These are phyloP conservation scores for Microplitis mediator DNA, from an alignment of 1,140 invertebrate species.

Conservation along the genomic window DNA sequence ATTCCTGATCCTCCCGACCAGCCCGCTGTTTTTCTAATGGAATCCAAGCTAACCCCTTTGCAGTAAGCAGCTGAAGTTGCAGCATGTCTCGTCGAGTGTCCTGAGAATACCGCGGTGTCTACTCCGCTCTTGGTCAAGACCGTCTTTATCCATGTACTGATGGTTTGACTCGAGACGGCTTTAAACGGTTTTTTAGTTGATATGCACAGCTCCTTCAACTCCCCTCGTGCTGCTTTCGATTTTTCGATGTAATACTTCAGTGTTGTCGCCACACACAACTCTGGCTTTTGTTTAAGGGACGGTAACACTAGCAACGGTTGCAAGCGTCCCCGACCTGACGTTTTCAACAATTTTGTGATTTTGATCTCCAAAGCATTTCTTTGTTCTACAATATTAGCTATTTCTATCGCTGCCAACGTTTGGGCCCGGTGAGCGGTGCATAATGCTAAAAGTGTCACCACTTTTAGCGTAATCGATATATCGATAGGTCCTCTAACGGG, in stretches of 20 bases:
- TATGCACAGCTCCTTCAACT: background rate
- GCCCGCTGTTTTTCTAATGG: background rate
- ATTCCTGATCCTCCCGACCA: background rate
- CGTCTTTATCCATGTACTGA: background rate
- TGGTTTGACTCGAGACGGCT: background rate
- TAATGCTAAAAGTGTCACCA: conserved; percentile 3
- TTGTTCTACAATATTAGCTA: background rate
- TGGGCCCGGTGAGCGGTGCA: conserved; percentile 6
- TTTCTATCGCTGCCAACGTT: background rate
- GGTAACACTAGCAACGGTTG: background rate
- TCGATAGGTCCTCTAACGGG: background rate
- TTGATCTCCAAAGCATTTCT: background rate
- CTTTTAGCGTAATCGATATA: background rate
- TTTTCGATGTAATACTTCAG: background rate
- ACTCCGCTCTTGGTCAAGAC: background rate
- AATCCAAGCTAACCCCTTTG: background rate
- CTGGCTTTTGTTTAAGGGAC: background rate
- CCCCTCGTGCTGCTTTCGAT: background rate
- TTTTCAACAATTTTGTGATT: background rate
- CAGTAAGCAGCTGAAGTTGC: background rate
- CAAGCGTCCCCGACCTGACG: background rate
- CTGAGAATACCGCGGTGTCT: background rate
- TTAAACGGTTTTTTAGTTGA: background rate
- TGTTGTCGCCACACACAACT: background rate
- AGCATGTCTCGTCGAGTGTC: background rate